phyloP scores from a whole-genome alignment of 2,113 vertebrate species.

The Philantomba maxwellii region DNA sequence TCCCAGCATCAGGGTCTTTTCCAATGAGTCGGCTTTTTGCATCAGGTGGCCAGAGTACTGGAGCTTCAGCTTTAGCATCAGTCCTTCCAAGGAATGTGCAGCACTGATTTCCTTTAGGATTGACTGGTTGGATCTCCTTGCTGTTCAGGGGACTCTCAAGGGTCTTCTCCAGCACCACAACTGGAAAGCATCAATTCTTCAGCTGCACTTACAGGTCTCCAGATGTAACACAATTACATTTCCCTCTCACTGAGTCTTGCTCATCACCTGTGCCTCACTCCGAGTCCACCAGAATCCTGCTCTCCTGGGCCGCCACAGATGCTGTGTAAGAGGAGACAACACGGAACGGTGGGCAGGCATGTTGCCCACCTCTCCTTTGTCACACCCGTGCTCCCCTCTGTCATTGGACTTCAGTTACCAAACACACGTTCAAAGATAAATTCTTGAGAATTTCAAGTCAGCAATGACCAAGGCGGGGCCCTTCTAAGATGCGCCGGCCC shows the following conservation, averaged over 20 bases:
- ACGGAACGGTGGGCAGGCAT: rapidly evolving
- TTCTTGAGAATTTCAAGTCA: background rate
- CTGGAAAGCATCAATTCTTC: background rate
- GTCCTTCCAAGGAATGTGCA: background rate
- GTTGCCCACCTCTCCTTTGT: background rate
- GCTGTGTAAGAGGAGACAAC: rapidly evolving
- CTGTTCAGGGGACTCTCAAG: background rate
- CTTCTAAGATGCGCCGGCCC: background rate
- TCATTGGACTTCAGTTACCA: background rate
- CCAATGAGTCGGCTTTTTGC: background rate
- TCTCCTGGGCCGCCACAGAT: too few relatives aligned
- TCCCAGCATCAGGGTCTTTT: background rate
- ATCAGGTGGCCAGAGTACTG: background rate
- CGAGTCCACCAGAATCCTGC: background rate
- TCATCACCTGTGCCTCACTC: rapidly evolving
- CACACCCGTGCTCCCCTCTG: rapidly evolving
- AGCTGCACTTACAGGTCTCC: rapidly evolving
- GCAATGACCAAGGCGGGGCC: background rate
- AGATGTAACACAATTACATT: rapidly evolving
- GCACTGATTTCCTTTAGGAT: background rate
- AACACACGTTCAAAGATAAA: background rate
- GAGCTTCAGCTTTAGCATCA: background rate
- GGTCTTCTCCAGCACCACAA: background rate
- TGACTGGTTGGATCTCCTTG: background rate
- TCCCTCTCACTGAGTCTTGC: background rate